phyloP scores from a whole-genome alignment of 2,888 invertebrate genomes.

The Limulus polyphemus region DNA sequence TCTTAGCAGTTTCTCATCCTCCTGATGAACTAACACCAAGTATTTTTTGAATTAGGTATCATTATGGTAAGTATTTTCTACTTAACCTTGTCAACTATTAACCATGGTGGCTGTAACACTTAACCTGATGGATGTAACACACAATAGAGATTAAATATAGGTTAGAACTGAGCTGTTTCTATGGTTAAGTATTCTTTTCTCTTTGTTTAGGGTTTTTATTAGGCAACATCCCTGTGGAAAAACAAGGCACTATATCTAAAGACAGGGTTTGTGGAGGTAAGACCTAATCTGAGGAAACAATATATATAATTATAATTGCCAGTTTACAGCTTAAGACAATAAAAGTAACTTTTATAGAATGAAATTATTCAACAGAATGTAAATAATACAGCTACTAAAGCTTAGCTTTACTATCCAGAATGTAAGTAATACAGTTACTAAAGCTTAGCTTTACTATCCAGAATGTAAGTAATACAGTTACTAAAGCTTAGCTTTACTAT shows the following conservation, averaged over 20 bases:
- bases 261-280: slow-evolving; percentile 41
- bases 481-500: no score
- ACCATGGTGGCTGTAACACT: no score
- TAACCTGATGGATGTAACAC: no score
- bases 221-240: slow-evolving; percentile 37
- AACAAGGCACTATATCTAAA: slow-evolving; percentile 37
- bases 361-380: neutral
- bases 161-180: neutral
- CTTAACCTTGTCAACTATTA: no score
- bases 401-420: slow-evolving; percentile 2
- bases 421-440: no score
- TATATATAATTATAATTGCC: neutral
- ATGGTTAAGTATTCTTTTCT: slow-evolving; percentile 3
- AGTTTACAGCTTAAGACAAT: neutral
- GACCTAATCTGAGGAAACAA: slow-evolving; percentile 5
- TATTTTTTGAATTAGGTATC: no score
- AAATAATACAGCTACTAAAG: slow-evolving; percentile 5
- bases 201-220: slow-evolving; percentile 38
- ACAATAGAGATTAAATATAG: neutral
- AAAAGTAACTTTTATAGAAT: neutral
- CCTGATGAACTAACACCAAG: no score
- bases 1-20: no score
- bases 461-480: no score
- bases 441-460: no score
- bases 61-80: no score